A percentile compares a stretch with the other conserved stretches of the same genome.
Conservation (phyloP, 2,888 invertebrate genomes). For the Brassicogethes aeneus region DNA sequence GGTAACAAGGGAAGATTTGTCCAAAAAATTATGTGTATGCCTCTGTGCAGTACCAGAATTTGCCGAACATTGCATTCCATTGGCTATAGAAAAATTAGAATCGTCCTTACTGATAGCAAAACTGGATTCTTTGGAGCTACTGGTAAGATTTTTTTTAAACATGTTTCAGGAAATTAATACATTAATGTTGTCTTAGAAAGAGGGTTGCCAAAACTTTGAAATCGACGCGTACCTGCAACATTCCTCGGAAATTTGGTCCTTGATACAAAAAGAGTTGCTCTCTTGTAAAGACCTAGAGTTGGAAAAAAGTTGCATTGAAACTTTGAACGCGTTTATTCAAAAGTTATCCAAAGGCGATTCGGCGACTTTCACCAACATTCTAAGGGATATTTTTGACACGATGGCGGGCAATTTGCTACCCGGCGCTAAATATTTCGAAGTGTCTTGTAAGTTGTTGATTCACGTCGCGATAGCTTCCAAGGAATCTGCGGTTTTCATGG, state of each 20-base stretch:
- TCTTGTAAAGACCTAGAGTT: constrained; percentile 51
- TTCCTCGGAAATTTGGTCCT: constrained; percentile 53
- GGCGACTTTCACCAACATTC: constrained; percentile 32
- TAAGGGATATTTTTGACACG: constrained; percentile 42
- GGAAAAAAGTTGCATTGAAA: constrained; percentile 43
- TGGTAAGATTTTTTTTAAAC: constrained; percentile 46
- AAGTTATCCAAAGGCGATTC: constrained; percentile 42
- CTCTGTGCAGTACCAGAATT: constrained; percentile 67
- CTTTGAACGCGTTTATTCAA: constrained; percentile 45
- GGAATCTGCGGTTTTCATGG: constrained; percentile 48
- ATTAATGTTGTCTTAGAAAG: constrained; percentile 41
- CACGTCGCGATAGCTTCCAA: constrained; percentile 51
- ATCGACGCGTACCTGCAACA: constrained; percentile 47
- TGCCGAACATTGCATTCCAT: constrained; percentile 61
- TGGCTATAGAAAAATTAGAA: constrained; percentile 76
- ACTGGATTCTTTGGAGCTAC: constrained; percentile 67
- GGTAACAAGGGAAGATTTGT: constrained; percentile 63
- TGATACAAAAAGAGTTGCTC: constrained; percentile 49
- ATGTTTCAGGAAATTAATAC: constrained; percentile 1
- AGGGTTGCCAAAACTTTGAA: constrained; percentile 53
- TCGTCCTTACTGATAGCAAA: constrained; percentile 73
- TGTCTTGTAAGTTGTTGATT: constrained; percentile 46
- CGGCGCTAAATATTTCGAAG: constrained; percentile 45
- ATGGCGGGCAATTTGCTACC: constrained; percentile 45
- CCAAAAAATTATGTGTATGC: constrained; percentile 59